Percentiles rank a stretch among this genome's conserved stretches.
These are phyloP conservation scores for Oceanites oceanicus DNA, from an alignment of 2,113 vertebrate genomes.

Conservation along the genomic window DNA sequence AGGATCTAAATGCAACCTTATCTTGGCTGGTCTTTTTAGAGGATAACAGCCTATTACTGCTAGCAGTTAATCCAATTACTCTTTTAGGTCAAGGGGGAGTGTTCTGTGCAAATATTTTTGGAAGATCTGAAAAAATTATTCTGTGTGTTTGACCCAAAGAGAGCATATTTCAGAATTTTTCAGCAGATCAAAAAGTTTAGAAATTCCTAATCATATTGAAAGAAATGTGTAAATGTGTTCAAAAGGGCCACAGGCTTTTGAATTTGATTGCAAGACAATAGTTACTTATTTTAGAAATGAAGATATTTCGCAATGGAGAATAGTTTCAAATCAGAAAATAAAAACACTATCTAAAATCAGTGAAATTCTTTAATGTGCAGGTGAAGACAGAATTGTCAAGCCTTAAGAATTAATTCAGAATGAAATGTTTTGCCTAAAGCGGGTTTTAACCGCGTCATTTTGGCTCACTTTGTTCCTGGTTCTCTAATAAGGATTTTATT, in stretches of 20 bases:
- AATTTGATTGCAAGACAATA: neutral
- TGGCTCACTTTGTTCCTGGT: neutral
- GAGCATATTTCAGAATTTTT: neutral
- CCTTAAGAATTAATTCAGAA: neutral
- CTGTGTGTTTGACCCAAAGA: neutral
- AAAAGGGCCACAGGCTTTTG: neutral
- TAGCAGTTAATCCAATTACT: conserved; percentile 53
- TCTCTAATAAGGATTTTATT: neutral
- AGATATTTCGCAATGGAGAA: neutral
- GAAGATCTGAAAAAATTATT: neutral
- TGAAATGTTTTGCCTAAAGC: neutral
- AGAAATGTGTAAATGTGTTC: accelerated
- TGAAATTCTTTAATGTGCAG: neutral
- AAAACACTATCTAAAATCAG: neutral
- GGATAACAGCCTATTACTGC: conserved; percentile 32
- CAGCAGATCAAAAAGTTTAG: neutral
- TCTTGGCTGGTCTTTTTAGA: conserved; percentile 1
- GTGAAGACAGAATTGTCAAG: neutral
- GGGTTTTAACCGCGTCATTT: neutral
- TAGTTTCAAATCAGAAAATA: neutral
- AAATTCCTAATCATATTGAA: neutral
- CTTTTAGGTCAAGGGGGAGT: conserved; percentile 33
- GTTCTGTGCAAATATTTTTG: conserved; percentile 23
- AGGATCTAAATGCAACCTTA: conserved; percentile 10
- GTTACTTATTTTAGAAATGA: neutral